These are phyloP conservation scores for Hemicentrotus pulcherrimus DNA, from an alignment of 35 echinoderm and acorn worm species.

Conservation along the genomic window DNA sequence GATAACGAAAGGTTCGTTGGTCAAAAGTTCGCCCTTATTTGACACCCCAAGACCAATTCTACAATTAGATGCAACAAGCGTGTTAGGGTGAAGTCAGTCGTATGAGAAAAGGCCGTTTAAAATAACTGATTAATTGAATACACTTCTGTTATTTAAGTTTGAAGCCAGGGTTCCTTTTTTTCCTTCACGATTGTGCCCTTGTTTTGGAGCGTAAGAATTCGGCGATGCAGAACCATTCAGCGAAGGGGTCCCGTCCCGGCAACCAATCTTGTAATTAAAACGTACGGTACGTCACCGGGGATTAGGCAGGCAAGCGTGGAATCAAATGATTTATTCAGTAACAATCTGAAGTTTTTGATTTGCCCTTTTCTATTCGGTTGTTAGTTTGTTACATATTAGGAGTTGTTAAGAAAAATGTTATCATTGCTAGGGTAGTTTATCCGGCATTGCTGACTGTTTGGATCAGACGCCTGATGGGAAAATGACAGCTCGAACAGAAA, in stretches of 20 bases:
- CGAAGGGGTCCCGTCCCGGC: not conserved
- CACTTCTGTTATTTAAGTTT: not conserved
- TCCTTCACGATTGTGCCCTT: not conserved
- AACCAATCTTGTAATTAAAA: not conserved
- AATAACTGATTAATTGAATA: slow-evolving; percentile 7
- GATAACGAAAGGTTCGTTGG: not conserved
- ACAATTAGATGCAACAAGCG: slow-evolving; percentile 9
- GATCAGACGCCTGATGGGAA: not conserved
- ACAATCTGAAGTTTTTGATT: slow-evolving; percentile 5
- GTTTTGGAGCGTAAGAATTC: not conserved
- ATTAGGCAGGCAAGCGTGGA: not conserved
- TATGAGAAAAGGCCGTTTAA: not conserved
- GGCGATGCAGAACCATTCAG: not conserved
- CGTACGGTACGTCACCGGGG: not conserved
- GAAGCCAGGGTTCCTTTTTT: not conserved
- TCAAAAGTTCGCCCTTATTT: not conserved
- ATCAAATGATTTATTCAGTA: not conserved
- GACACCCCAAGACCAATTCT: not conserved
- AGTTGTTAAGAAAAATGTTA: slow-evolving; percentile 20
- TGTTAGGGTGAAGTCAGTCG: not conserved
- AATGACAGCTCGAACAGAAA: not conserved
- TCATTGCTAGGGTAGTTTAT: not conserved
- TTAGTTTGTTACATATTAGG: not conserved
- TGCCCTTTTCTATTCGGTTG: not conserved
- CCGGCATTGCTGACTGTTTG: not conserved